Percentiles rank a stretch among this genome's conserved stretches.
These are phyloP conservation scores for Disparrhopalites patrizii DNA, from an alignment of 2,888 invertebrate species.

Conservation along the genomic window DNA sequence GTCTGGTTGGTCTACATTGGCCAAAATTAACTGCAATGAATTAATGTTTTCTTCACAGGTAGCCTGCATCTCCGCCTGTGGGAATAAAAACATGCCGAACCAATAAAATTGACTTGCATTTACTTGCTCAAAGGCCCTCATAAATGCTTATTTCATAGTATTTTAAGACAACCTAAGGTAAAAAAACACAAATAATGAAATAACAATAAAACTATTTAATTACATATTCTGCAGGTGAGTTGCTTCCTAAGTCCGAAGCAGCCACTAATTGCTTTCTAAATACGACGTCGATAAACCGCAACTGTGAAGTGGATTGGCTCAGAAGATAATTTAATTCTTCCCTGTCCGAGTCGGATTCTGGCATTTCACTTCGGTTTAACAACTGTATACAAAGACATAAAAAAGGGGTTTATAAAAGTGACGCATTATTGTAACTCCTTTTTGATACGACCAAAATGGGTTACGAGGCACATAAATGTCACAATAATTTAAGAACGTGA, in stretches of 20 bases:
- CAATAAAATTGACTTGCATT: neutral
- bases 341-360: conserved; percentile 47
- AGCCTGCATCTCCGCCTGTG: conserved; percentile 47
- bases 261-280: conserved; percentile 40
- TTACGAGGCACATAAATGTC: no score
- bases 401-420: no score
- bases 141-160: no score
- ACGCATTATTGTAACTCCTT: no score
- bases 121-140: neutral
- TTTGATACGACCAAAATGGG: no score
- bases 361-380: conserved; percentile 43
- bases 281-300: conserved; percentile 40
- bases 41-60: conserved; percentile 47
- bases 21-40: conserved; percentile 41
- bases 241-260: conserved; percentile 29
- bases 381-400: conserved; percentile 32
- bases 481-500: no score
- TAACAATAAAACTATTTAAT: conserved; percentile 11
- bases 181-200: no score
- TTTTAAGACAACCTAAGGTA: no score
- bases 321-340: conserved; percentile 46
- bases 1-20: conserved; percentile 40
- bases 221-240: conserved; percentile 45
- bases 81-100: conserved; percentile 5
- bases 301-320: conserved; percentile 43